Conservation (phyloP, 2,888 invertebrate genomes). For the Drosophila hamatofila region DNA sequence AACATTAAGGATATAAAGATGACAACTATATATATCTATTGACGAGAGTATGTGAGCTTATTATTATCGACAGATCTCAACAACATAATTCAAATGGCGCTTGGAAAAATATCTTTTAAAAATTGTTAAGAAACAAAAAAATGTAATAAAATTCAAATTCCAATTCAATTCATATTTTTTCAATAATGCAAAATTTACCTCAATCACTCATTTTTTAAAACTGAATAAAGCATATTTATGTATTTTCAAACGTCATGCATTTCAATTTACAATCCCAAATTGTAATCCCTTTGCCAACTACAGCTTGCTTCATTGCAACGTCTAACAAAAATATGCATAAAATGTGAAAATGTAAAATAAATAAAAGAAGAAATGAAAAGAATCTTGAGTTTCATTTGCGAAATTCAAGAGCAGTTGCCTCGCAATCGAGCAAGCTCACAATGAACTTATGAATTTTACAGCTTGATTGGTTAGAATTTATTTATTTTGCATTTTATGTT, state of each 20-base stretch:
- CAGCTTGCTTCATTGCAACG: background rate
- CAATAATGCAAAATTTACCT: background rate
- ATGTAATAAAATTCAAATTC: background rate
- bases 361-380: background rate
- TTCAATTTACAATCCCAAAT: background rate
- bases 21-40: no score
- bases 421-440: slow-evolving; percentile 1
- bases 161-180: background rate
- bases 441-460: background rate
- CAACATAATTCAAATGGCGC: no score
- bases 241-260: background rate
- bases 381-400: background rate
- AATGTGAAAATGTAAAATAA: slow-evolving; percentile 15
- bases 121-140: no score
- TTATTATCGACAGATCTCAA: no score
- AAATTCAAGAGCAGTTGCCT: background rate
- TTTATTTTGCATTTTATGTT: slow-evolving; percentile 3
- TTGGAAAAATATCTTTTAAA: no score
- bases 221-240: background rate
- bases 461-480: slow-evolving; percentile 11
- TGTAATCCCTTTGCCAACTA: background rate
- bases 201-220: background rate
- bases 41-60: no score
- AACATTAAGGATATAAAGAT: no score
- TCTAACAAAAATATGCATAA: slow-evolving; percentile 20